Evolutionary conservation across 2,797 vertebrate species (phyloP).

Genomic region (Labroides dimidiatus): DNA sequence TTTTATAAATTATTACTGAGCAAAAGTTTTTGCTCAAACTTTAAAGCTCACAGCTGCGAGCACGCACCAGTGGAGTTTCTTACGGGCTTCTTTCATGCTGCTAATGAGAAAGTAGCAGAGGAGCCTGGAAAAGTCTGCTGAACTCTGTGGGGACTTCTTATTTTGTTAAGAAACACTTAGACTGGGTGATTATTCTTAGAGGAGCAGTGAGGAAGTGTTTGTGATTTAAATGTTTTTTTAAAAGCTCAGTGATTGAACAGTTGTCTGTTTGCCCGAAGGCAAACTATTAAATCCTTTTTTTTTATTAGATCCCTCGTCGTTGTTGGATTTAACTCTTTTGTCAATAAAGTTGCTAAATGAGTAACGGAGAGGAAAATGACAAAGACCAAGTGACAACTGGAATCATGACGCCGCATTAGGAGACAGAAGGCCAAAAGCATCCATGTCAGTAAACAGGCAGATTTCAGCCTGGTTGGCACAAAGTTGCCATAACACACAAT

Average conservation of each 20-base stretch:
- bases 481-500: slow-evolving; percentile 45
- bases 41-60: slow-evolving; percentile 61
- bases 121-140: slow-evolving; percentile 54
- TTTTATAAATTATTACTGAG: slow-evolving; percentile 63
- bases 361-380: not conserved
- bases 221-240: slow-evolving; percentile 22
- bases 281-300: no score
- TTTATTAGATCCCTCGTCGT: not conserved
- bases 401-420: not conserved
- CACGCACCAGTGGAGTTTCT: slow-evolving; percentile 57
- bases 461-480: slow-evolving; percentile 39
- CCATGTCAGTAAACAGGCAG: slow-evolving; percentile 29
- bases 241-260: not conserved
- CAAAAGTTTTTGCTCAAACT: slow-evolving; percentile 68
- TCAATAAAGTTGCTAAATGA: slow-evolving; percentile 5
- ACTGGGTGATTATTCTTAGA: slow-evolving; percentile 41
- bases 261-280: not conserved
- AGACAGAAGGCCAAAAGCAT: not conserved
- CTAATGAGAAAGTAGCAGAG: slow-evolving; percentile 72
- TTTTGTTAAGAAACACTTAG: slow-evolving; percentile 51
- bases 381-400: not conserved
- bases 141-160: slow-evolving; percentile 49
- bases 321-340: slow-evolving; percentile 2
- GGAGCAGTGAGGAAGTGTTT: slow-evolving; percentile 12
- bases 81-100: slow-evolving; percentile 68